Evolutionary conservation across 2,797 vertebrate genomes (phyloP).

Genomic region (Atherinosoma microstoma): DNA sequence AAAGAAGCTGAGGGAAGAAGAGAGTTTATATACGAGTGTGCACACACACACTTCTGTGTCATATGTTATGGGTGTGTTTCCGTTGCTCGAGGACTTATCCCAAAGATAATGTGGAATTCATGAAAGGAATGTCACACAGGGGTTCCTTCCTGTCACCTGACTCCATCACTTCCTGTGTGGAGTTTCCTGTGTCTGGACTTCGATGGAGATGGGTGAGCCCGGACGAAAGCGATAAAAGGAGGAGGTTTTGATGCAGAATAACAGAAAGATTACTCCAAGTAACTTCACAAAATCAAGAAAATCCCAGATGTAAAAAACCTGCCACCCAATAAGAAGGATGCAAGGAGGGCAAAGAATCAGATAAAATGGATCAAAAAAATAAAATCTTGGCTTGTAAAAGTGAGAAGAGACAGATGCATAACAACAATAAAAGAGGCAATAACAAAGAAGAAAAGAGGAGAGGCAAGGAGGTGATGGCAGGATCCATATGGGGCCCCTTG

Average conservation of each 20-base stretch:
- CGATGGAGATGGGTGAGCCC: slow-evolving; percentile 31
- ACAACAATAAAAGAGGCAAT: slow-evolving; percentile 34
- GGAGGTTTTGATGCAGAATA: not conserved
- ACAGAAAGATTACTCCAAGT: not conserved
- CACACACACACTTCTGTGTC: slow-evolving; percentile 26
- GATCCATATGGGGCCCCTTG: slow-evolving; percentile 66
- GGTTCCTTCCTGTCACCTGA: slow-evolving; percentile 81
- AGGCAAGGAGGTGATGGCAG: slow-evolving; percentile 54
- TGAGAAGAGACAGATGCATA: slow-evolving; percentile 9
- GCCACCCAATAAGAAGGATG: not conserved
- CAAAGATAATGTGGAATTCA: slow-evolving; percentile 69
- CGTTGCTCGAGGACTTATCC: slow-evolving; percentile 62
- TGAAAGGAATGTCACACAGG: slow-evolving; percentile 60
- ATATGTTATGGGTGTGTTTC: slow-evolving; percentile 64
- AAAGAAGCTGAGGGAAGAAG: slow-evolving; percentile 32
- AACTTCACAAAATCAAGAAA: not conserved
- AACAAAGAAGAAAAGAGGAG: slow-evolving; percentile 28
- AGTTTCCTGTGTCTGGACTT: slow-evolving; percentile 60
- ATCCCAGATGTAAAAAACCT: not conserved
- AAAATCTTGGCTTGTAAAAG: slow-evolving; percentile 9
- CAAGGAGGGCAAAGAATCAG: not conserved
- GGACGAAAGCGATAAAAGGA: slow-evolving; percentile 12
- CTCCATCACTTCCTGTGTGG: slow-evolving; percentile 70
- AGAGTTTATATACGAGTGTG: not conserved
- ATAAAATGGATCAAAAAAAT: not conserved